These are phyloP conservation scores for Vespertilio murinus DNA, from an alignment of 2,797 vertebrate species.

Conservation along the genomic window DNA sequence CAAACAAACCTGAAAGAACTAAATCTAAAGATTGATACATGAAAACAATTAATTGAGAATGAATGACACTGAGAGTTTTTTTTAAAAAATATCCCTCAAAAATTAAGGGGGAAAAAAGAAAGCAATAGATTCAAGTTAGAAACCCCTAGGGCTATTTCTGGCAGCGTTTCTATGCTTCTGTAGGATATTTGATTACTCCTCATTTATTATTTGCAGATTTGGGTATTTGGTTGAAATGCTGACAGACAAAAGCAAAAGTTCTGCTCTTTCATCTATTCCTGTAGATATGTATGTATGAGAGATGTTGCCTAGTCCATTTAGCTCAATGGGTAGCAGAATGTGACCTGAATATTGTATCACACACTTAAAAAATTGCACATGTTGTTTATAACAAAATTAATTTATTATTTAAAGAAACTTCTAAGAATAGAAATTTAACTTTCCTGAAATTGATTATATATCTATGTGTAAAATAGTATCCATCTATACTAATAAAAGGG, in stretches of 20 bases:
- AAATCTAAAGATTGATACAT: not conserved
- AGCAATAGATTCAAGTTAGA: not conserved
- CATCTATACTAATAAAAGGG: too few relatives aligned
- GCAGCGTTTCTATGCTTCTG: not conserved
- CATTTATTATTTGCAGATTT: not conserved
- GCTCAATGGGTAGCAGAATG: not conserved
- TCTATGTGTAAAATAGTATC: not conserved
- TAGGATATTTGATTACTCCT: not conserved
- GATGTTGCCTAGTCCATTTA: not conserved
- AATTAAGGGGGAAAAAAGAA: not conserved
- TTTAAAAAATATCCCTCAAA: not conserved
- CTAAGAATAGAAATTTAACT: not conserved
- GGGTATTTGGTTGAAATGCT: not conserved
- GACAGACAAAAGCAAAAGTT: not conserved
- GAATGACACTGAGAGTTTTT: not conserved
- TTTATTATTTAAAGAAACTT: not conserved
- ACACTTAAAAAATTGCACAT: not conserved
- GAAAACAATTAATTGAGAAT: not conserved
- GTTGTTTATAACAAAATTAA: slow-evolving; percentile 18
- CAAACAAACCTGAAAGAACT: not conserved
- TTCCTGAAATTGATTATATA: not conserved
- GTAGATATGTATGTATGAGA: not conserved
- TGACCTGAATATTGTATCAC: not conserved
- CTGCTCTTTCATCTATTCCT: not conserved
- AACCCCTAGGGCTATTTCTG: not conserved